Percentiles rank a stretch among this genome's conserved stretches.
Conservation (phyloP, 53 echinoderm and acorn worm species). For the Henricia sp. region DNA sequence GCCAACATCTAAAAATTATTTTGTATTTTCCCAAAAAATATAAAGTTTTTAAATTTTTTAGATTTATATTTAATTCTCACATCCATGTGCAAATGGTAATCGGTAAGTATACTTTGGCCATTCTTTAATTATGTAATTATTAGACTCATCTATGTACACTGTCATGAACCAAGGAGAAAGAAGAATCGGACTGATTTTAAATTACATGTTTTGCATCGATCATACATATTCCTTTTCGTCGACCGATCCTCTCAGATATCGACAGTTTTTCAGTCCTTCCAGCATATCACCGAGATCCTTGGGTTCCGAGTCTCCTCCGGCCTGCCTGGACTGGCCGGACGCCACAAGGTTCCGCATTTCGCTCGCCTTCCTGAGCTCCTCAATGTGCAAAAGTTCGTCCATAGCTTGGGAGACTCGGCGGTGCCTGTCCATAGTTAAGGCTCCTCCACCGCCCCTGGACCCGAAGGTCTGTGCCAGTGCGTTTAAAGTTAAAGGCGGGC, state of each 20-base stretch:
- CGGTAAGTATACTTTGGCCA: no score
- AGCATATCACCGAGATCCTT: conserved; percentile 15
- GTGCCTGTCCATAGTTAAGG: neutral
- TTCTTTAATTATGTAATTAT: no score
- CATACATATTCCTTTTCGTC: conserved; percentile 11
- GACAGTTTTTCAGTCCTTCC: conserved; percentile 6
- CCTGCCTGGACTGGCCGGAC: neutral
- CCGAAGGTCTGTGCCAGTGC: conserved; percentile 16
- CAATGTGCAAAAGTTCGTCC: conserved; percentile 24
- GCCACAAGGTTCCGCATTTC: neutral
- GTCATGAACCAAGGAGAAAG: no score
- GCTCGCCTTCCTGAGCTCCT: conserved; percentile 12
- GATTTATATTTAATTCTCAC: no score
- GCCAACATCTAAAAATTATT: no score
- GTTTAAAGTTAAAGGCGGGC: neutral
- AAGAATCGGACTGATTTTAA: no score
- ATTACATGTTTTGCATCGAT: no score
- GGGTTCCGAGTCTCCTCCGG: neutral
- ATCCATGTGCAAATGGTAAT: no score
- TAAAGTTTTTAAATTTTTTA: no score
- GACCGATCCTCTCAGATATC: conserved; percentile 8
- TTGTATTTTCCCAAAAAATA: no score
- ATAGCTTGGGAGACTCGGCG: conserved; percentile 29
- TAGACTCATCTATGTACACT: no score
- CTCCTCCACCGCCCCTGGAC: neutral